These are phyloP conservation scores for Ochropleura plecta DNA, from an alignment of 2,888 invertebrate species.

Conservation along the genomic window DNA sequence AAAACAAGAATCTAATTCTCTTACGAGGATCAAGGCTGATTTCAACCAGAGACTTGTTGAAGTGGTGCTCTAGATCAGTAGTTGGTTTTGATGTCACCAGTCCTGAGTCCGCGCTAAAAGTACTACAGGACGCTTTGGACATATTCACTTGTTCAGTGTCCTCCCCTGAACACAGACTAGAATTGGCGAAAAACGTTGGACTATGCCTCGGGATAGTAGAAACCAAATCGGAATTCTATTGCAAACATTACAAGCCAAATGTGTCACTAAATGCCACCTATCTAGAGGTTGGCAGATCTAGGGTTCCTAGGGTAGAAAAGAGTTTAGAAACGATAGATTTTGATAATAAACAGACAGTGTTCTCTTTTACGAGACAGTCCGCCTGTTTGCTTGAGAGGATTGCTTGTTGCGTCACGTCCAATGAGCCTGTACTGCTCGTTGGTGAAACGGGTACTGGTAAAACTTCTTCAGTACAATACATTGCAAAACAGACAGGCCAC, in stretches of 20 bases:
- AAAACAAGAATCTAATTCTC: slow-evolving; percentile 73
- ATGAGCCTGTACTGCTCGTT: slow-evolving; percentile 97
- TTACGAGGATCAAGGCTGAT: slow-evolving; percentile 92
- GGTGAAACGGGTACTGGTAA: slow-evolving; percentile 99
- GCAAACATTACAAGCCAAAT: slow-evolving; percentile 94
- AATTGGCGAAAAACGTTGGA: slow-evolving; percentile 94
- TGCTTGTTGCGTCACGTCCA: slow-evolving; percentile 94
- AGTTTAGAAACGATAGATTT: slow-evolving; percentile 81
- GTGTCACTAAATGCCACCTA: slow-evolving; percentile 90
- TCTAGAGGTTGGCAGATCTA: slow-evolving; percentile 94
- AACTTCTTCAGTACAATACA: slow-evolving; percentile 98
- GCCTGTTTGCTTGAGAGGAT: slow-evolving; percentile 96
- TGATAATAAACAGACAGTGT: slow-evolving; percentile 89
- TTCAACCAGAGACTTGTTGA: slow-evolving; percentile 97
- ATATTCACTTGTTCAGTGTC: slow-evolving; percentile 96
- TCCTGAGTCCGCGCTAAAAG: slow-evolving; percentile 92
- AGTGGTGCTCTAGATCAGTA: slow-evolving; percentile 96
- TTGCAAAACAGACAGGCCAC: slow-evolving; percentile 95
- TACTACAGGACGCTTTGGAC: slow-evolving; percentile 97
- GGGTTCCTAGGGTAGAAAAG: slow-evolving; percentile 86
- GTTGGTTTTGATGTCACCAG: slow-evolving; percentile 94
- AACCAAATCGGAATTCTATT: slow-evolving; percentile 95
- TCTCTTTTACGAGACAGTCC: slow-evolving; percentile 96
- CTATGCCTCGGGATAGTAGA: slow-evolving; percentile 95
- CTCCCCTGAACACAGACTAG: slow-evolving; percentile 91